phyloP scores from a whole-genome alignment of 2,113 vertebrate species.

The Anarhynchus alexandrinus region DNA sequence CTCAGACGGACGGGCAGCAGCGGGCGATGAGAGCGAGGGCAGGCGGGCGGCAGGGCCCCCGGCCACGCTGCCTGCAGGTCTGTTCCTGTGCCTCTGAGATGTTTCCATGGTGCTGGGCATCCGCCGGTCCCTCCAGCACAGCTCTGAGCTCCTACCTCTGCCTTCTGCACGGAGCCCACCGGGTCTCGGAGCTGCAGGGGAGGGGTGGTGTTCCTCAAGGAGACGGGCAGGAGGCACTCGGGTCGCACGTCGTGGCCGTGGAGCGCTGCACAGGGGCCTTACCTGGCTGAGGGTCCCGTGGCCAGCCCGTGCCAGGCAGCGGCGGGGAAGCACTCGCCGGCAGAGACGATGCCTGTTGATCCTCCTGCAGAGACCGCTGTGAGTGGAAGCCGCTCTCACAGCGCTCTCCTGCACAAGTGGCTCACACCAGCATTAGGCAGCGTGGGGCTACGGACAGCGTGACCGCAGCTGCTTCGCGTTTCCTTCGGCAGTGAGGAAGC shows the following conservation, averaged over 20 bases:
- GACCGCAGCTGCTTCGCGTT: fast-evolving
- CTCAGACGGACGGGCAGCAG: too few relatives aligned
- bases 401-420: background rate
- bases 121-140: background rate
- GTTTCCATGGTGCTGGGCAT: background rate
- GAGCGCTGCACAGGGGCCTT: fast-evolving
- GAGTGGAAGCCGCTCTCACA: background rate
- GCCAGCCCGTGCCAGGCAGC: background rate
- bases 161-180: fast-evolving
- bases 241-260: fast-evolving
- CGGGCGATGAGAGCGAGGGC: fast-evolving
- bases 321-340: background rate
- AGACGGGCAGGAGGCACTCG: fast-evolving
- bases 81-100: background rate
- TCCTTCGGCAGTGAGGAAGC: background rate
- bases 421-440: background rate
- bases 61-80: fast-evolving
- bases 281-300: background rate
- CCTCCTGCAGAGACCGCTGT: fast-evolving
- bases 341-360: background rate
- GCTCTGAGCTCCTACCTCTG: background rate
- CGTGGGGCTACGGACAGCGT: fast-evolving
- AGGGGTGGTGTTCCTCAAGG: fast-evolving
- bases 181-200: background rate
- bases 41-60: fast-evolving